Base-by-base conservation (phyloP, 1,140 invertebrate species). In the Lutraria rhynchaena region DNA sequence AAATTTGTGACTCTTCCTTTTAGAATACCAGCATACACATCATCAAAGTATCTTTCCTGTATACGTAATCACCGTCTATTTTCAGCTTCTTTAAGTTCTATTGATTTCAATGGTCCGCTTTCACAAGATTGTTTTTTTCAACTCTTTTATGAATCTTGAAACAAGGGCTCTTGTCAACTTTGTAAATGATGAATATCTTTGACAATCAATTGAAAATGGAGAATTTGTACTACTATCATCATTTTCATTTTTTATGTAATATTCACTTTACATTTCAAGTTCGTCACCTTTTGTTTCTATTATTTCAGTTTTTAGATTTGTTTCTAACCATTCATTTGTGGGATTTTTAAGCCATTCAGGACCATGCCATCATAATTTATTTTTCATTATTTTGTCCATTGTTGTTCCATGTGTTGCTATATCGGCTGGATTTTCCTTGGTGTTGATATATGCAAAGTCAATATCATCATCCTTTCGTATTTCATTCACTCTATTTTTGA, bases 401-500 rank as follows among this genome's bases (percentile, higher is more conserved):
- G 61, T 22, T 11, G 41, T 53, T 2, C 51, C 63, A 29, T 63
- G 31, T 44, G 46, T 80, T 44, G 60, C 44, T 24, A 76, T 3
- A 51, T 76, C 73, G 0, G 73, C 73, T 3, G 57, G 60, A 76
- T 76, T 69, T n/a, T 69, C 46, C 33, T 71, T 55, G 15, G 46
- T 31, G 27, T 35, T 15, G 3, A 71, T 27, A 71, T 71, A 71
- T 5, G 3, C 2, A 46, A 71, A 71, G 13, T 2, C 9, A 24
- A 71, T 37, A 33, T 37, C n/a, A 2, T 27, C 19, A 22, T 71
- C 46, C 1, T 19, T 33, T 35, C n/a, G 53, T 31, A 53, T 71
- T 53, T 71, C 67, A 1, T n/a, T 7, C 33, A 71, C 67, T 31
- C 67, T 71, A 44, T 71, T 51, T 7, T 15, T 15, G 31, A 71